Conservation (phyloP, 2,113 vertebrate genomes). For the Melospiza melodia region DNA sequence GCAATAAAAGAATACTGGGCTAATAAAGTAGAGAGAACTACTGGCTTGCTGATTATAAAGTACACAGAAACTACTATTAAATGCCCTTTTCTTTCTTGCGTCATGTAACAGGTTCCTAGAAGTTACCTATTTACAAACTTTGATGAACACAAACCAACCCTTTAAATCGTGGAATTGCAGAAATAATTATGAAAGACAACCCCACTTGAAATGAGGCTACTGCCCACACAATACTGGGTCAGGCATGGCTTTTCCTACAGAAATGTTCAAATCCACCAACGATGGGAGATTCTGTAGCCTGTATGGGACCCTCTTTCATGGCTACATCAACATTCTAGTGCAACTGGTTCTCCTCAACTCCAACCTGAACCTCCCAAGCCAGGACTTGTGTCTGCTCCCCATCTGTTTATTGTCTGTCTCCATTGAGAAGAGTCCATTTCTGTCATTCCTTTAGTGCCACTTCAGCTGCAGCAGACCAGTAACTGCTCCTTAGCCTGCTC, state of each 20-base stretch:
- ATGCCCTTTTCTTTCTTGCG: background rate
- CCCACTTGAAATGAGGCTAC: background rate
- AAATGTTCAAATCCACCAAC: background rate
- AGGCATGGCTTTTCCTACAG: background rate
- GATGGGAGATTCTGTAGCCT: background rate
- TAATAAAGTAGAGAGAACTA: background rate
- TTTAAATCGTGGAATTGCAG: background rate
- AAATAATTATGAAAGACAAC: background rate
- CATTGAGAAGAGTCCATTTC: background rate
- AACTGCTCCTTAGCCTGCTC: background rate
- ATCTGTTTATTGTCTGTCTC: background rate
- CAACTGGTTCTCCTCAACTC: background rate
- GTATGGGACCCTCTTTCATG: background rate
- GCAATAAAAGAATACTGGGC: background rate
- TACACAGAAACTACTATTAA: background rate
- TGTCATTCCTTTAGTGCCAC: background rate
- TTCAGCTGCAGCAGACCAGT: background rate
- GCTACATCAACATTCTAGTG: background rate
- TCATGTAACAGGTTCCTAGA: background rate
- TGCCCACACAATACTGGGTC: rapidly evolving
- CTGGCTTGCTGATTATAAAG: background rate
- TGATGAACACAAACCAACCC: background rate
- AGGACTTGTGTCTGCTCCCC: background rate
- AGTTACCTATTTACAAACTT: background rate
- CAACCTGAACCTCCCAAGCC: background rate